Percentiles rank a stretch among this genome's conserved stretches.
Evolutionary conservation across 2,888 invertebrate genomes (phyloP).

Genomic region (Hofmannophila pseudospretella): DNA sequence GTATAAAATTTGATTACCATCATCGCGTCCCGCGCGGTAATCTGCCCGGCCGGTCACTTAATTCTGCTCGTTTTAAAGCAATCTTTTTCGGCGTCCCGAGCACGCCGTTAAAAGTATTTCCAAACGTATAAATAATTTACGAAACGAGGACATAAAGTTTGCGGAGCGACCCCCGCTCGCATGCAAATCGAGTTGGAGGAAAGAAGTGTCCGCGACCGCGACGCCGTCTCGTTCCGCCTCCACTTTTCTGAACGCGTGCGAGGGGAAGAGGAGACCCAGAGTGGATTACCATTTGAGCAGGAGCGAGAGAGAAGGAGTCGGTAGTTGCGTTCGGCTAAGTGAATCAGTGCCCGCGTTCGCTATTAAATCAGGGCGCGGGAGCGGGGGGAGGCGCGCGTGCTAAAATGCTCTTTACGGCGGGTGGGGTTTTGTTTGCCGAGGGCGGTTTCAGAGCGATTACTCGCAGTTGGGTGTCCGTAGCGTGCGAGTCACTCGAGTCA

Average conservation of each 20-base stretch:
- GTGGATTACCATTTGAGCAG: conserved; percentile 30
- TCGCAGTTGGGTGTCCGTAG: conserved; percentile 32
- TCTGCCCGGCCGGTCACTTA: conserved; percentile 60
- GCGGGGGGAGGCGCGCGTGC: conserved; percentile 60
- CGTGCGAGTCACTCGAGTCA: conserved; percentile 31
- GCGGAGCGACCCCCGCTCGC: conserved; percentile 67
- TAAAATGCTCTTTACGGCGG: conserved; percentile 73
- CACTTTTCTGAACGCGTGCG: conserved; percentile 25
- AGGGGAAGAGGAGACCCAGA: conserved; percentile 29
- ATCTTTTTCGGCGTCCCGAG: conserved; percentile 63
- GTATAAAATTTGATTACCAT: conserved; percentile 42
- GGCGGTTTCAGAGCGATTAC: conserved; percentile 69
- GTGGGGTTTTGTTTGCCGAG: conserved; percentile 76
- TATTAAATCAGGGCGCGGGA: conserved; percentile 76
- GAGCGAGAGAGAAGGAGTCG: conserved; percentile 58
- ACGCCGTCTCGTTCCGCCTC: conserved; percentile 54
- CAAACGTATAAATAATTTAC: conserved; percentile 76
- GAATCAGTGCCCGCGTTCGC: conserved; percentile 77
- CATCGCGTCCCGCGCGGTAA: conserved; percentile 42
- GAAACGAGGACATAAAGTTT: conserved; percentile 77
- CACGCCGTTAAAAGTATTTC: conserved; percentile 73
- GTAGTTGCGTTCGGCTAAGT: conserved; percentile 75
- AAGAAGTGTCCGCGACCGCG: conserved; percentile 64
- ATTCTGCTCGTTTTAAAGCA: conserved; percentile 61
- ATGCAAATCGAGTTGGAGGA: conserved; percentile 75